Evolutionary conservation across 1,140 invertebrate genomes (phyloP).

Genomic region (Lucilia cuprina): DNA sequence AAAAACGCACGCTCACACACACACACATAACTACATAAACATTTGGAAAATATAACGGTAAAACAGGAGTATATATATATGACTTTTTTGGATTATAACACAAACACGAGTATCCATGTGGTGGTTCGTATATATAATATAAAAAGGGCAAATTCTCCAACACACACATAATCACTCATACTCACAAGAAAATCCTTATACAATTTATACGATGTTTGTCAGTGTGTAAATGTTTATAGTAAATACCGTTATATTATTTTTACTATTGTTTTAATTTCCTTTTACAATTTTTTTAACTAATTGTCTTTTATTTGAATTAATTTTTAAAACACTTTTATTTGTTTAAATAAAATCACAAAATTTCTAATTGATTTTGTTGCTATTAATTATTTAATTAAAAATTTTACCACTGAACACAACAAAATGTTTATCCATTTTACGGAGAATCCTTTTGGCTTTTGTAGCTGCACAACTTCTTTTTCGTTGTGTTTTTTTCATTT

Average conservation of each 20-base stretch:
- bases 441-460: constrained; percentile 14
- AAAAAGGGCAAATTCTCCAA: neutral
- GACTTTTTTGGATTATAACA: neutral
- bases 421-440: neutral
- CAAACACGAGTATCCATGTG: neutral
- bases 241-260: neutral
- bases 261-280: neutral
- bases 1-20: neutral
- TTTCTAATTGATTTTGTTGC: neutral
- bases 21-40: neutral
- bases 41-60: neutral
- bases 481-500: constrained; percentile 9
- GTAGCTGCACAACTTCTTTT: constrained; percentile 1
- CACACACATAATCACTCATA: neutral
- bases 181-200: neutral
- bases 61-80: too few species aligned
- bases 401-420: neutral
- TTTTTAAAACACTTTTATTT: neutral
- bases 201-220: neutral
- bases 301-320: neutral
- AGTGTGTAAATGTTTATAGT: neutral
- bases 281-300: neutral
- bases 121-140: neutral
- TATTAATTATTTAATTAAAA: neutral
- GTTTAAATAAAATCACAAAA: neutral